These are phyloP conservation scores for Theretra japonica DNA, from an alignment of 2,888 invertebrate genomes.

Conservation along the genomic window DNA sequence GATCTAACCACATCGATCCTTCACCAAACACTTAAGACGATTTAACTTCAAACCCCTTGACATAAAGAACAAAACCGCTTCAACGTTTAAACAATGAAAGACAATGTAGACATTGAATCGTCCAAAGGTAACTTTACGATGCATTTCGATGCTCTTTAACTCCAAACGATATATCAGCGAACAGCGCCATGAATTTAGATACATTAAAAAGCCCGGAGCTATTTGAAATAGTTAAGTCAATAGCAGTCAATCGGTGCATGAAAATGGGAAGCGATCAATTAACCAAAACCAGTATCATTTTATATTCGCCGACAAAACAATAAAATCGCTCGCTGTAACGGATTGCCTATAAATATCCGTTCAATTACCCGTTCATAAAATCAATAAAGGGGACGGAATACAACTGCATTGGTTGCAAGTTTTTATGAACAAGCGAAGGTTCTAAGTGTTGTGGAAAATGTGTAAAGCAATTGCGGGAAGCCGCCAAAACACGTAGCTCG, in stretches of 20 bases:
- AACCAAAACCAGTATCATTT: constrained; percentile 40
- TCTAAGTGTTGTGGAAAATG: constrained; percentile 44
- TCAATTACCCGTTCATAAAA: constrained; percentile 46
- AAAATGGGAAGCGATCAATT: constrained; percentile 24
- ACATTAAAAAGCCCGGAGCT: constrained; percentile 6
- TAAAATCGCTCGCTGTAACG: constrained; percentile 52
- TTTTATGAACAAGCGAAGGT: constrained; percentile 27
- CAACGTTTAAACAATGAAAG: constrained; percentile 6
- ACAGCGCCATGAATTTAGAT: constrained; percentile 12
- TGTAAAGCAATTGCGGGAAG: constrained; percentile 71
- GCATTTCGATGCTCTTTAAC: constrained; percentile 16
- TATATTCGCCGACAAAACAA: constrained; percentile 53
- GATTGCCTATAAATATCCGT: constrained; percentile 52
- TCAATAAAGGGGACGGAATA: constrained; percentile 33
- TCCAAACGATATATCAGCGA: constrained; percentile 6
- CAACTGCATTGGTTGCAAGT: constrained; percentile 26
- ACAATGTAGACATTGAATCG: constrained; percentile 18
- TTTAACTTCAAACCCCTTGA: constrained; percentile 10
- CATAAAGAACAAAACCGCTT: constrained; percentile 15
- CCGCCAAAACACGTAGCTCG: constrained; percentile 81
- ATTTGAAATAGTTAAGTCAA: constrained; percentile 27
- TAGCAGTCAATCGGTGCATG: constrained; percentile 21
- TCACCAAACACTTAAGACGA: constrained; percentile 17
- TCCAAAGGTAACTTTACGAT: constrained; percentile 10
- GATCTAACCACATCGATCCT: constrained; percentile 28